These are phyloP conservation scores for Eretmocerus hayati DNA, from an alignment of 2,888 invertebrate species.

Conservation along the genomic window DNA sequence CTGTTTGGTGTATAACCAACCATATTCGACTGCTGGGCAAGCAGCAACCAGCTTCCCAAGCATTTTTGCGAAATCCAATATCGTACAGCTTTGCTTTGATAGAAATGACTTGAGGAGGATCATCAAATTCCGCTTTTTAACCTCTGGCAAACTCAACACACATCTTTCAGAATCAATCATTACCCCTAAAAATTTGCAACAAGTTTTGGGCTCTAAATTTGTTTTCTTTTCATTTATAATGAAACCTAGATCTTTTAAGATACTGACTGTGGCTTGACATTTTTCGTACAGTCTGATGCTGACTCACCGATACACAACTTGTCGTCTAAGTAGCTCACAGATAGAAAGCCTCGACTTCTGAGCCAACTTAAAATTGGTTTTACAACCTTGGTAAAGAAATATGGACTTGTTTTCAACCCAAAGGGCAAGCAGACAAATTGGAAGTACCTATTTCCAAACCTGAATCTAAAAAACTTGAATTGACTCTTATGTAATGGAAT, in stretches of 20 bases:
- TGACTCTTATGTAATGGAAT: neutral
- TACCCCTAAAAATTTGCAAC: constrained; percentile 10
- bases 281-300: no score
- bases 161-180: neutral
- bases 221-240: constrained; percentile 7
- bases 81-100: neutral
- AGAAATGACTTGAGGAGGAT: neutral
- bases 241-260: neutral
- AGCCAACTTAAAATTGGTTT: neutral
- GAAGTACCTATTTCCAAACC: neutral
- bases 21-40: constrained; percentile 22
- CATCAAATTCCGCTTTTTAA: neutral
- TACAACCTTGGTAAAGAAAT: neutral
- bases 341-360: neutral
- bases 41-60: no score
- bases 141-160: neutral
- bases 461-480: neutral
- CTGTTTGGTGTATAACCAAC: no score
- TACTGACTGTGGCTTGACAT: no score
- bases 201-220: neutral
- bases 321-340: neutral
- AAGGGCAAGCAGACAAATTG: neutral
- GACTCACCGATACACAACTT: neutral
- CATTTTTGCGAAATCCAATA: neutral
- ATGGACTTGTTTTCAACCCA: neutral